Base-by-base conservation (phyloP, 2,113 vertebrate species). In the Falcunculus frontatus region DNA sequence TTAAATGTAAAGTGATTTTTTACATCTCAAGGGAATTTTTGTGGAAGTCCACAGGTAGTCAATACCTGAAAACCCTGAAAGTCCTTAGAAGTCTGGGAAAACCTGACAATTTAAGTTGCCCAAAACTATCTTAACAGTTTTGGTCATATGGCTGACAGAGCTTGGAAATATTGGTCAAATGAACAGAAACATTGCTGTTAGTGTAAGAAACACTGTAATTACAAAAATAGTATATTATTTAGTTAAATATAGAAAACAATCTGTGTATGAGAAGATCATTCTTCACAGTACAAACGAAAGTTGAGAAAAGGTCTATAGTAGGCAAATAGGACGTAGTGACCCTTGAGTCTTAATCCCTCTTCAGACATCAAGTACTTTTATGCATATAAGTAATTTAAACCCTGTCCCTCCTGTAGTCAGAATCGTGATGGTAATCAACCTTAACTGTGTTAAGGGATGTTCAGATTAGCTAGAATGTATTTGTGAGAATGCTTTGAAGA, bases 401-500 rank as follows among this genome's bases (percentile, higher is more conserved):
- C 20, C 30, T 88, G 49, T 56, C 33, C 25, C 42, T 75, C 12
- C 74, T 70, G 33, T 82, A 56, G 59, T 86, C 18, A 65, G 67
- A 81, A 83, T 77, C 4, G 16, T 77, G 29, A 67, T 77, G 82
- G 75, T 87, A 85, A 91, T 81, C 49, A 76, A 15, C 32, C 47
- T 62, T 70, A 75, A 27, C 42, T 86, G 30, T 1, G 9, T 93
- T 89, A 77, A 84, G n/a, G 12, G 46, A 22, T 78, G 35, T 49
- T 64, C 75, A 68, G 56, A 60, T 94, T 85, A 90, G 30, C 41
- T 56, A n/a, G 29, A 70, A 52, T 68, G 33, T 70, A 7, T 93
- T 87, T 62, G 27, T 63, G 70, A 78, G 72, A 87, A 27, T 46
- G 69, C 93, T 94, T 94, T 95, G 95, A 94, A 97, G 91, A 88